Base-by-base conservation (phyloP, 2,888 invertebrate genomes). In the Stenchaetothrips biformis region DNA sequence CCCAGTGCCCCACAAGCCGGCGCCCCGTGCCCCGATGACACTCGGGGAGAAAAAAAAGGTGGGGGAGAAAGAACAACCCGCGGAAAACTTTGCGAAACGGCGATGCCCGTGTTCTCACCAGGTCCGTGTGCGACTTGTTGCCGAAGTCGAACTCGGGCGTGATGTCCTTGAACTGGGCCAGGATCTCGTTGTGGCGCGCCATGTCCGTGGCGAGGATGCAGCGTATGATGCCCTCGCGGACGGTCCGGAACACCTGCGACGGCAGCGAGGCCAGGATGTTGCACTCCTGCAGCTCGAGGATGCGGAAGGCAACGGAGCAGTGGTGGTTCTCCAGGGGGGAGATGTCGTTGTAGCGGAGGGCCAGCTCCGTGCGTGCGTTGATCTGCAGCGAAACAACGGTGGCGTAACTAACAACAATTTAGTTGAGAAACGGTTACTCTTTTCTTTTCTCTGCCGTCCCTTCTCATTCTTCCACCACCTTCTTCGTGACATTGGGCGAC, bases 271-370 rank as follows among this genome's bases (percentile, higher is more conserved):
- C 90, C 86, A 94, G 92, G 83, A 95, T 93, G 87, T 95, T 95
- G 87, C 93, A 93, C 85, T 94, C 93, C 80, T 93, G 92, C 85
- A 93, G 91, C 85, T 93, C 93, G 83, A 95, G 89, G 83, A 95
- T 91, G 82, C 93, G 91, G 87, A 95, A 95, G 78, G 94, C 93
- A 84, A 95, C 93, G 82, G 94, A 94, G 87, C 94, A 94, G 86
- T 95, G 95, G 86, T 95, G 95, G 87, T 95, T 95, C 87, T 95
- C 95, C 85, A 95, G 87, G 4, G 94, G 94, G 80, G 94, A 94
- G 85, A 94, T 94, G 88, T 95, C 94, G 87, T 95, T 95, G 88
- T 95, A 95, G 82, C 94, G 90, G 83, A 95, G 89, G 49, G 94
- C 94, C 85, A 95, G 87, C 86, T 94, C 94, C 77, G 95, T 95